A percentile compares a stretch with the other conserved stretches of the same genome.
Conservation (phyloP, 1,140 invertebrate genomes). For the Notospermus geniculatus region DNA sequence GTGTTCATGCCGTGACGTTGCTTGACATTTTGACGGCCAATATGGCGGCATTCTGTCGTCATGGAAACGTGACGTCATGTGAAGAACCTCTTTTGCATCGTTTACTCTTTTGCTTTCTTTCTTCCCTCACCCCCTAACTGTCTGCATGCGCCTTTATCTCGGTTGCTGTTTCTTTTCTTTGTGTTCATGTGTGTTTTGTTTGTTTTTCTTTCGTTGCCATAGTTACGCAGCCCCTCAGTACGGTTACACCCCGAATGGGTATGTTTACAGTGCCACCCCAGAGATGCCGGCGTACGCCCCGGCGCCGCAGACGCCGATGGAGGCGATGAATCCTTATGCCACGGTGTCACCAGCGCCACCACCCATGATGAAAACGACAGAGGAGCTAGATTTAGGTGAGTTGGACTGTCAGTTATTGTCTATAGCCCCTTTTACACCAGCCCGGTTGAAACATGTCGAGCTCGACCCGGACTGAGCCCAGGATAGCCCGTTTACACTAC, state of each 20-base stretch:
- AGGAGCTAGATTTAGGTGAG: not conserved
- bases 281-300: constrained; percentile 16
- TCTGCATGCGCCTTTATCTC: not conserved
- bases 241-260: constrained; percentile 27
- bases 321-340: not conserved
- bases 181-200: constrained; percentile 3
- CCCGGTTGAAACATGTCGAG: too few species aligned
- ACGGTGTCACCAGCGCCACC: constrained; percentile 4
- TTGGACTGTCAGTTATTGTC: not conserved
- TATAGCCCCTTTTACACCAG: too few species aligned
- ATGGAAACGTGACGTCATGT: too few species aligned
- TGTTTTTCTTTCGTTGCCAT: not conserved
- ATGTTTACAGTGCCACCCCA: constrained; percentile 20
- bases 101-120: constrained; percentile 5
- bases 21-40: too few species aligned
- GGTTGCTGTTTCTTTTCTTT: constrained; percentile 8
- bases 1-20: too few species aligned
- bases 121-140: constrained; percentile 3
- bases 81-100: not conserved
- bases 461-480: too few species aligned
- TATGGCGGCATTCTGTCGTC: too few species aligned
- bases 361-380: constrained; percentile 4
- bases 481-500: too few species aligned
- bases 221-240: constrained; percentile 16
- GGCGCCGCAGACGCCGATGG: constrained; percentile 20